These are phyloP conservation scores for Sorex araneus DNA, from an alignment of 2,113 vertebrate genomes.

Conservation along the genomic window DNA sequence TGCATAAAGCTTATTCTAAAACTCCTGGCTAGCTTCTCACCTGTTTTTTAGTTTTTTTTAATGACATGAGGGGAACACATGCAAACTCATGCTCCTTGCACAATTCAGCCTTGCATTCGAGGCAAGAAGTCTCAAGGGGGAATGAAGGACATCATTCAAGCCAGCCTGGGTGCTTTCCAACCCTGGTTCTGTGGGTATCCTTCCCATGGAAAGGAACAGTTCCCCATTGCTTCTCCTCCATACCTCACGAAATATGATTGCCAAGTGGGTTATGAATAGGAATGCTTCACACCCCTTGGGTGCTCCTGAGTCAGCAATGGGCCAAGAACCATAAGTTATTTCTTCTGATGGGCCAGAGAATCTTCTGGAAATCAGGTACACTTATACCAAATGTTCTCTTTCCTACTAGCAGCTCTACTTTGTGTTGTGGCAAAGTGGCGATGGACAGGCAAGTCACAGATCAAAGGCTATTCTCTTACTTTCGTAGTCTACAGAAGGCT, in stretches of 20 bases:
- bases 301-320: neutral
- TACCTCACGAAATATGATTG: neutral
- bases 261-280: neutral
- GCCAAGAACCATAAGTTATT: neutral
- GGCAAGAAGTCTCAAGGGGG: neutral
- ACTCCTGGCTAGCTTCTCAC: neutral
- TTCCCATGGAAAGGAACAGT: neutral
- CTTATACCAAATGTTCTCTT: neutral
- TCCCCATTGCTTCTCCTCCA: accelerated
- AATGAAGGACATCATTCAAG: neutral
- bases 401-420: neutral
- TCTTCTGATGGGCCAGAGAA: neutral
- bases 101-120: neutral
- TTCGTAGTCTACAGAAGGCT: neutral
- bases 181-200: neutral
- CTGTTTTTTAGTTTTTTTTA: conserved; percentile 27
- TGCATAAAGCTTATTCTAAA: neutral
- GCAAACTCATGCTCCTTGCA: neutral
- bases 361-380: neutral
- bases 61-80: neutral
- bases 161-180: neutral
- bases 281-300: neutral
- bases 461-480: conserved; percentile 21
- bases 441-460: neutral
- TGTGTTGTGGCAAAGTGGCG: conserved; percentile 15